A percentile compares a stretch with the other conserved stretches of the same genome.
phyloP scores from a whole-genome alignment of 2,888 invertebrate species.

The Dermolepida albohirtum region DNA sequence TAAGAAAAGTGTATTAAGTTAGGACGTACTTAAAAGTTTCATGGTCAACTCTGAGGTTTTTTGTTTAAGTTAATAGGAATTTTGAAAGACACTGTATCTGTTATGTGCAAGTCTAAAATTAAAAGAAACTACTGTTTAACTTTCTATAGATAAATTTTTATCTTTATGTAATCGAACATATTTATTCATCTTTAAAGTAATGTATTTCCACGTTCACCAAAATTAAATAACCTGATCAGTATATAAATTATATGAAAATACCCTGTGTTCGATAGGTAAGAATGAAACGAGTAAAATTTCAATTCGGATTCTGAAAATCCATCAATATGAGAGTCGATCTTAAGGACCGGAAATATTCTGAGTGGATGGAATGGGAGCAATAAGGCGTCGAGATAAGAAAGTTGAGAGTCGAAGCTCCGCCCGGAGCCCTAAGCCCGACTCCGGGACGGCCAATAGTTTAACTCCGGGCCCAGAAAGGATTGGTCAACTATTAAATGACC shows the following conservation, averaged over 20 bases:
- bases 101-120: too few species aligned
- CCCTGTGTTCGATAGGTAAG: conserved; percentile 17
- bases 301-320: conserved; percentile 53
- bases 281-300: conserved; percentile 51
- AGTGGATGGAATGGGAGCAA: conserved; percentile 60
- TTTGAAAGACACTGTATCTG: too few species aligned
- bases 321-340: conserved; percentile 53
- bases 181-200: not conserved
- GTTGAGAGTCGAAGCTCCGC: conserved; percentile 58
- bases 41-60: too few species aligned
- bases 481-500: conserved; percentile 63
- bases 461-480: conserved; percentile 58
- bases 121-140: too few species aligned
- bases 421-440: conserved; percentile 57
- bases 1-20: too few species aligned
- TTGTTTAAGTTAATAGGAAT: too few species aligned
- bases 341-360: conserved; percentile 47
- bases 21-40: too few species aligned
- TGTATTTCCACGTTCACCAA: not conserved
- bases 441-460: conserved; percentile 60
- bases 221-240: conserved; percentile 15
- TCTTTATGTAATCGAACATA: too few species aligned
- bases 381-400: conserved; percentile 65
- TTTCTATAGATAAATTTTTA: not conserved
- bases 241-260: conserved; percentile 27